Conservation (phyloP, 2,113 vertebrate genomes). For the Mirounga angustirostris region DNA sequence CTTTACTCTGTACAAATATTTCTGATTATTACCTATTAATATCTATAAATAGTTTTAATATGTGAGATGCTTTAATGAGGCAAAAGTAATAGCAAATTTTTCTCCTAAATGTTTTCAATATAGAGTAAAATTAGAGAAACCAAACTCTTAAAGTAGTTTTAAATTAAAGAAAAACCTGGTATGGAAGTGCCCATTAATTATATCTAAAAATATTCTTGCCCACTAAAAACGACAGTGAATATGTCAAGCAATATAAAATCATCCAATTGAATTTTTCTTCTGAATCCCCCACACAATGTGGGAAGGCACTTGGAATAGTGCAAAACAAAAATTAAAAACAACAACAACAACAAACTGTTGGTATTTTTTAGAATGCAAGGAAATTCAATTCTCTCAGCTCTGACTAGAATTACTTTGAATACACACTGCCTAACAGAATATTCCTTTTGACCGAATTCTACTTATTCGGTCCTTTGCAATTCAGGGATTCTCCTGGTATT, state of each 20-base stretch:
- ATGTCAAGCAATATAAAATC: not conserved
- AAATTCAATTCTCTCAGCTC: slow-evolving; percentile 63
- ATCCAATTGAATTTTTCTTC: not conserved
- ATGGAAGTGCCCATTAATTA: not conserved
- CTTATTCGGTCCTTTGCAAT: slow-evolving; percentile 60
- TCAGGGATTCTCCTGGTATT: slow-evolving; percentile 45
- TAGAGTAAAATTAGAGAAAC: not conserved
- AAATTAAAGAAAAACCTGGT: not conserved
- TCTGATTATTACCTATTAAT: not conserved
- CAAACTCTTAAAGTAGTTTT: not conserved
- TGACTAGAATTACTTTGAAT: slow-evolving; percentile 71
- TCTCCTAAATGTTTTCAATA: not conserved
- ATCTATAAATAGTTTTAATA: not conserved
- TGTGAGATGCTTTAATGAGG: not conserved
- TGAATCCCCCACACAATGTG: not conserved
- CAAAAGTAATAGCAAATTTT: not conserved
- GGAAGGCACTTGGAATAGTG: not conserved
- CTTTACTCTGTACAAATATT: not conserved
- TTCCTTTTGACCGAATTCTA: slow-evolving; percentile 75
- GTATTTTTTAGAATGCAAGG: slow-evolving; percentile 52
- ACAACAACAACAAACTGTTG: not conserved
- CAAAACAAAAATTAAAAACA: not conserved
- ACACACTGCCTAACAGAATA: slow-evolving; percentile 68
- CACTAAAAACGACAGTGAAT: not conserved
- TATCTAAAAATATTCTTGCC: not conserved